Base-by-base conservation (phyloP, 2,888 invertebrate species). In the Dione juno region DNA sequence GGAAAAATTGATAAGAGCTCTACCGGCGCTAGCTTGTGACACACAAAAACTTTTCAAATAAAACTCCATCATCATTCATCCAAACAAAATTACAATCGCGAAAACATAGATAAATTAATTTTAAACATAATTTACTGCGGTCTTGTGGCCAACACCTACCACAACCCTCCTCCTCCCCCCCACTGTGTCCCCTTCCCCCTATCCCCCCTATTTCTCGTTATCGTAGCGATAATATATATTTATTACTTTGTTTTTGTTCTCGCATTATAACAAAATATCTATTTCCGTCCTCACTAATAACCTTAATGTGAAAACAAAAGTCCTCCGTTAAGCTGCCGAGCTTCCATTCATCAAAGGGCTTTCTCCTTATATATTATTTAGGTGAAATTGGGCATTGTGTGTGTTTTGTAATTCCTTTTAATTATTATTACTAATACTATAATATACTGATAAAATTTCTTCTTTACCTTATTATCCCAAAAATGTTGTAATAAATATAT, bases 61-160 rank as follows among this genome's bases (percentile, higher is more conserved):
- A 73, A 77, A 73, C 58, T 59, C 58, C 72, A 72, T 75, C 72
- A 76, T 72, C 69, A 74, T 76, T 76, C 71, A 74, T 73, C 67
- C 71, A 64, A 71, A 70, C 66, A 63, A 70, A 76, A 70, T 73
- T 76, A 73, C 71, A 66, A 70, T 67, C 63, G 68, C 45, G 63
- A 71, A 67, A 72, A 69, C 69, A 70, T 69, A 73, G 70, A 75
- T 74, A 74, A 73, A 74, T 75, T 75, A 73, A 76, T 77, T 74
- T 76, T 66, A 69, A 72, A 69, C 64, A 68, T 59, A 48, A 76
- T 75, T 75, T 75, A 74, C 66, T 52, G 67, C 57, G 53, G 58
- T 16, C 16, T 48, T n/a, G 52, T 58, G 48, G 41, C 19, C 64
- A 21, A 35, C 52, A 11, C 9, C 45, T n/a, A 10, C 19, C 19